Conservation (phyloP, 2,113 vertebrate genomes). For the Ivindomyrus marchei region DNA sequence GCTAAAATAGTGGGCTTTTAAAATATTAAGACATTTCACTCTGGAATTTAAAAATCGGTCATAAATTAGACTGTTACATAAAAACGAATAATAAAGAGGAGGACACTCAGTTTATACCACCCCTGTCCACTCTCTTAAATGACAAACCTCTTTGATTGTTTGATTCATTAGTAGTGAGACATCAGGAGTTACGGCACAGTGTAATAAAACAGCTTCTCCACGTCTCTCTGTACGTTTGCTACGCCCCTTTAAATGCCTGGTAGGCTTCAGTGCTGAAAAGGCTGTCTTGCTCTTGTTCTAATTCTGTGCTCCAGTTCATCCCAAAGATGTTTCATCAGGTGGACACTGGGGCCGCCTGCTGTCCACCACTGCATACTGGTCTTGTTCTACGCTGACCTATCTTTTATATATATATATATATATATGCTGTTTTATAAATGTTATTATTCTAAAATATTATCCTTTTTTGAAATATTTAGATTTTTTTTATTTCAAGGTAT, state of each 20-base stretch:
- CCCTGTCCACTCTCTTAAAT: neutral
- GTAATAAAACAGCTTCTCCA: neutral
- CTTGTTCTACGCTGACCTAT: neutral
- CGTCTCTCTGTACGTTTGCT: neutral
- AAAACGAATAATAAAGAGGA: neutral
- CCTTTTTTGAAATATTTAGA: neutral
- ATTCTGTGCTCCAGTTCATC: conserved; percentile 7
- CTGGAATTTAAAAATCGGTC: neutral
- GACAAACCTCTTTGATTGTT: neutral
- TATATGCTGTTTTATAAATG: neutral
- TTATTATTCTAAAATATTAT: neutral
- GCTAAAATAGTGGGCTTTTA: neutral
- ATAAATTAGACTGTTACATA: neutral
- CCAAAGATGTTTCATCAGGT: neutral
- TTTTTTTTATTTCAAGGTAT: neutral
- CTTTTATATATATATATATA: neutral
- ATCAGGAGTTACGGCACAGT: neutral
- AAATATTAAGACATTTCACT: neutral
- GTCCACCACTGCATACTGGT: neutral
- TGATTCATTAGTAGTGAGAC: neutral
- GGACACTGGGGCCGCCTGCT: conserved; percentile 16
- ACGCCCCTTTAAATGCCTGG: neutral
- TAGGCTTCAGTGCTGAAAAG: neutral
- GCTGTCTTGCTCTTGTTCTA: neutral
- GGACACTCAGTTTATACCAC: neutral